Conservation (phyloP, 2,888 invertebrate genomes). For the Neuroscelio doddi region DNA sequence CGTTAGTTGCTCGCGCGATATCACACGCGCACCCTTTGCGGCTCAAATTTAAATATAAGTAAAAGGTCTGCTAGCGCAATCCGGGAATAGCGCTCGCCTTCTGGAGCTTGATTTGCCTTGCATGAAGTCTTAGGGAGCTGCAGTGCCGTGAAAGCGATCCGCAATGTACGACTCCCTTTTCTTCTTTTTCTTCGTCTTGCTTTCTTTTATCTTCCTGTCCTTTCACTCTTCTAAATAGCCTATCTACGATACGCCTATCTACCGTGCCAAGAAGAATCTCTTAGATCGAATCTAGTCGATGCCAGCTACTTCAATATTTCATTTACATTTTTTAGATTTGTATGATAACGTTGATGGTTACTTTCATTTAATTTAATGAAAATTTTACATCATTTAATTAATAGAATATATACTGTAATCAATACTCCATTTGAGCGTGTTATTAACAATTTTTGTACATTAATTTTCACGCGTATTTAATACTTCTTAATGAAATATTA, state of each 20-base stretch:
- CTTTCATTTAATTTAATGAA: neutral
- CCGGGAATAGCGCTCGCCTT: constrained; percentile 62
- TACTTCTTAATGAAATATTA: too few species aligned
- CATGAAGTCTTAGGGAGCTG: constrained; percentile 65
- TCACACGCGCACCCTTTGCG: constrained; percentile 55
- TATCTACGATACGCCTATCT: constrained; percentile 18
- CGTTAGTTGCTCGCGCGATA: constrained; percentile 4
- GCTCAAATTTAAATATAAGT: constrained; percentile 70
- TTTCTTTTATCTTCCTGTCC: constrained; percentile 16
- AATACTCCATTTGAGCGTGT: too few species aligned
- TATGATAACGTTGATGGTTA: neutral
- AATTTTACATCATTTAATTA: neutral
- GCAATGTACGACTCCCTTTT: constrained; percentile 50
- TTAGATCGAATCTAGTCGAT: constrained; percentile 10
- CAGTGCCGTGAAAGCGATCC: constrained; percentile 57
- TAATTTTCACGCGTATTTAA: too few species aligned
- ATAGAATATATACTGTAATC: too few species aligned
- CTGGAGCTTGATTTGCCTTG: constrained; percentile 70
- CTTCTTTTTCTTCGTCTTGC: constrained; percentile 42
- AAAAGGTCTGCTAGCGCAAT: constrained; percentile 65
- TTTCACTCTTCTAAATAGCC: constrained; percentile 10
- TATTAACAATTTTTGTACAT: neutral
- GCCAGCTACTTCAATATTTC: constrained; percentile 31
- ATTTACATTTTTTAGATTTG: constrained; percentile 16
- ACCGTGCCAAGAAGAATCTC: constrained; percentile 41